A percentile compares a stretch with the other conserved stretches of the same genome.
These are phyloP conservation scores for Delichon dasypus DNA, from an alignment of 2,797 vertebrate species.

Conservation along the genomic window DNA sequence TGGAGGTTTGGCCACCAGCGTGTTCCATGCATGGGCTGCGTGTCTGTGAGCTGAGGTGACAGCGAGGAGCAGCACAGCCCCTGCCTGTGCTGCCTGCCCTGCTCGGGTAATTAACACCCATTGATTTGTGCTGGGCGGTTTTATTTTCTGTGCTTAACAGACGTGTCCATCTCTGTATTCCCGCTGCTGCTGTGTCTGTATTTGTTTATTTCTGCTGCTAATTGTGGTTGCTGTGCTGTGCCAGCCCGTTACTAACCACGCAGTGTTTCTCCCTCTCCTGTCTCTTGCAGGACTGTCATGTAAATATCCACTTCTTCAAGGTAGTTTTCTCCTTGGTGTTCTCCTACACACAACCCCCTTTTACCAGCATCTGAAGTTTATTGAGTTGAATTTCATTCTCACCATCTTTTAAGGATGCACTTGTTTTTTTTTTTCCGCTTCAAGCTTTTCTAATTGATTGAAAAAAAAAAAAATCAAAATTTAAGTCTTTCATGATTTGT, in stretches of 20 bases:
- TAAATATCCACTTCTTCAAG: constrained; percentile 66
- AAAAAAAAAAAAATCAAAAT: not conserved
- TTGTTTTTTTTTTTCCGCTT: not conserved
- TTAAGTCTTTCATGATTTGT: not conserved
- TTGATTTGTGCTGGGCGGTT: not conserved
- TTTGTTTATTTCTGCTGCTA: constrained; percentile 24
- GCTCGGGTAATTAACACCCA: accelerated
- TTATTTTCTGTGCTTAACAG: not conserved
- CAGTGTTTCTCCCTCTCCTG: constrained; percentile 61
- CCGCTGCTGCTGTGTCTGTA: not conserved
- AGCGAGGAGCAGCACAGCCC: accelerated
- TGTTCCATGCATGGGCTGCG: not conserved
- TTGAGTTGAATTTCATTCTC: not conserved
- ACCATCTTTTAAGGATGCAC: constrained; percentile 39
- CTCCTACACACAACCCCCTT: not conserved
- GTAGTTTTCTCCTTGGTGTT: constrained; percentile 46
- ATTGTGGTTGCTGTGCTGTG: not conserved
- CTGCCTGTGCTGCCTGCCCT: not conserved
- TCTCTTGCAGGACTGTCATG: constrained; percentile 72
- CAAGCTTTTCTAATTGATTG: not conserved
- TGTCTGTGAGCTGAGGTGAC: accelerated
- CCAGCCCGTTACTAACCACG: constrained; percentile 12
- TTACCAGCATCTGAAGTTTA: not conserved
- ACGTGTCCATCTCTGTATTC: not conserved
- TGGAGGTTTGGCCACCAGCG: not conserved